Base-by-base conservation (phyloP, 2,797 vertebrate species). In the Oreochromis mossambicus region DNA sequence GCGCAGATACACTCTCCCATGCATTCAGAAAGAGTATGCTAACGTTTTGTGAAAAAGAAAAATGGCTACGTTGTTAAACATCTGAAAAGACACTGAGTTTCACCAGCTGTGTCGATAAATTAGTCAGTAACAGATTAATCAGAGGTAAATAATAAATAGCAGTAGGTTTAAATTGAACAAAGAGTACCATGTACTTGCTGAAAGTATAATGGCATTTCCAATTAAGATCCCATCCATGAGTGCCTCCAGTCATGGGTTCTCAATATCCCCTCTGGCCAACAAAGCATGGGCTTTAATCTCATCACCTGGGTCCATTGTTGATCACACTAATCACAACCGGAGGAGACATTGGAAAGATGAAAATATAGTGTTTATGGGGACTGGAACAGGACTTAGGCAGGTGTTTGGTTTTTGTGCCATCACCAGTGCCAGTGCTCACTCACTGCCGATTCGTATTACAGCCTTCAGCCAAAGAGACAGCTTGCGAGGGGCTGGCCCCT, bases 391-490 rank as follows among this genome's bases (percentile, higher is more conserved):
- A 93, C 88, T 91, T 48, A 55, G 91, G 92, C 96, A 96, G 95
- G 95, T 96, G 95, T 96, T 96, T 51, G 83, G 81, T 91, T 92
- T 91, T 84, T 75, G 92, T 95, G 94, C 94, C 95, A 95, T 94
- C 41, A 48, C 77, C 46, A 54, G 82, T 70, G 88, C 93, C 94
- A 91, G 87, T 50, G 86, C 82, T 91, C 89, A 50, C 87, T 91
- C 92, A 77, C 79, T 94, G 91, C 92, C 91, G 91, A 56, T 80
- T 90, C 66, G 17, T 83, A 88, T 95, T 89, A 87, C 80, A 93
- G 94, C 92, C 90, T 54, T 83, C 79, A 91, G 95, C 95, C 94
- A 94, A 94, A 89, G 85, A 95, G 95, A 95, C 95, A 95, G 95
- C 94, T 96, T 95, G 95, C 55, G 86, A 94, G 92, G 89, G 90